phyloP scores from a whole-genome alignment of 2,113 vertebrate species.

The Lipotes vexillifer region DNA sequence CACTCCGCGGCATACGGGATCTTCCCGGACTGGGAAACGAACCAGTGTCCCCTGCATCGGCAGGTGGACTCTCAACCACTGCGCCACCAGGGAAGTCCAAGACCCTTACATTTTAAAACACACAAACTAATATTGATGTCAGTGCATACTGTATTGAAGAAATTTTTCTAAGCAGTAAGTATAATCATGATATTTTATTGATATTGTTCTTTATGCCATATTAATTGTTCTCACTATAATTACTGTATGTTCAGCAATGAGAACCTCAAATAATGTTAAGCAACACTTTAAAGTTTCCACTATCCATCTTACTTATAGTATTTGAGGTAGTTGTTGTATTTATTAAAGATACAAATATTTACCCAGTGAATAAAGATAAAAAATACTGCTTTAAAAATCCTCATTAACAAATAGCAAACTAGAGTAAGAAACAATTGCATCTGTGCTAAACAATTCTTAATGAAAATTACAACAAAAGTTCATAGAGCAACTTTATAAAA shows the following conservation, averaged over 20 bases:
- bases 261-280: constrained; percentile 28
- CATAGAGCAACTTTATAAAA: background rate
- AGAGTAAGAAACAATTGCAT: background rate
- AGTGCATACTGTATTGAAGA: background rate
- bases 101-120: constrained; percentile 1
- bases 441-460: constrained; percentile 26
- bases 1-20: too few species aligned
- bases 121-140: background rate
- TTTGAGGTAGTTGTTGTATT: background rate
- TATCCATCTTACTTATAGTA: background rate
- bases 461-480: constrained; percentile 14
- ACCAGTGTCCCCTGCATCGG: too few species aligned
- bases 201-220: background rate
- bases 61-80: too few species aligned
- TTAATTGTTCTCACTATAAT: constrained; percentile 1
- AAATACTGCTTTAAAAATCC: background rate
- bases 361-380: constrained; percentile 1
- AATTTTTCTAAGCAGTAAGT: background rate
- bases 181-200: constrained; percentile 11
- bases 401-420: background rate
- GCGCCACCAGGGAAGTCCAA: background rate
- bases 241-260: background rate
- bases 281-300: background rate
- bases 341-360: constrained; percentile 24
- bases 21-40: too few species aligned